phyloP scores from a whole-genome alignment of 2,113 vertebrate genomes.

The Sakesphorus luctuosus region DNA sequence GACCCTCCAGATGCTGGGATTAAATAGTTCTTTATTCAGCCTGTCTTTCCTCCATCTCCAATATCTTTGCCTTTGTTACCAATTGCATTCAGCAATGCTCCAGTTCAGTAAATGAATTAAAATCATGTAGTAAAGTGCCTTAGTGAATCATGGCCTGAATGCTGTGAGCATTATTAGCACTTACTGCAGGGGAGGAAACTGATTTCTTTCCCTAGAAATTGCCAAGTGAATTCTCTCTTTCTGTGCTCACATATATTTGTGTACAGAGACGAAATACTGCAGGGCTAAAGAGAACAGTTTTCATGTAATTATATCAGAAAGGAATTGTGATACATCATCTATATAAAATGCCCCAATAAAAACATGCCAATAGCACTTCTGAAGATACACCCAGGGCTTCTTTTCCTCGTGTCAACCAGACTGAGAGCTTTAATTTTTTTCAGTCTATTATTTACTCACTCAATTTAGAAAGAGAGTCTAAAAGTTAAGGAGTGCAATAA shows the following conservation, averaged over 20 bases:
- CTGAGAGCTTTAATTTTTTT: constrained; percentile 65
- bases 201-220: constrained; percentile 27
- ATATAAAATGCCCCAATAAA: constrained; percentile 48
- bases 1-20: background rate
- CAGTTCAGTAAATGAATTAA: constrained; percentile 32
- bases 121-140: constrained; percentile 5
- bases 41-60: background rate
- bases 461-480: constrained; percentile 6
- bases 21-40: background rate
- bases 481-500: constrained; percentile 18
- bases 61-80: constrained; percentile 14
- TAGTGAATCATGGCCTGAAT: constrained; percentile 22
- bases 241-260: background rate
- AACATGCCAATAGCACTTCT: background rate
- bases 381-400: constrained; percentile 48
- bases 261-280: background rate
- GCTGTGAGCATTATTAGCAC: background rate
- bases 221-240: constrained; percentile 5
- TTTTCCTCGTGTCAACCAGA: constrained; percentile 51
- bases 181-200: background rate
- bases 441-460: constrained; percentile 37
- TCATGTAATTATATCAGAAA: constrained; percentile 30
- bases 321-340: constrained; percentile 25
- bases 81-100: background rate
- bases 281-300: background rate